Evolutionary conservation across 2,888 invertebrate species (phyloP).

Genomic region (Tenthredo mesomela): DNA sequence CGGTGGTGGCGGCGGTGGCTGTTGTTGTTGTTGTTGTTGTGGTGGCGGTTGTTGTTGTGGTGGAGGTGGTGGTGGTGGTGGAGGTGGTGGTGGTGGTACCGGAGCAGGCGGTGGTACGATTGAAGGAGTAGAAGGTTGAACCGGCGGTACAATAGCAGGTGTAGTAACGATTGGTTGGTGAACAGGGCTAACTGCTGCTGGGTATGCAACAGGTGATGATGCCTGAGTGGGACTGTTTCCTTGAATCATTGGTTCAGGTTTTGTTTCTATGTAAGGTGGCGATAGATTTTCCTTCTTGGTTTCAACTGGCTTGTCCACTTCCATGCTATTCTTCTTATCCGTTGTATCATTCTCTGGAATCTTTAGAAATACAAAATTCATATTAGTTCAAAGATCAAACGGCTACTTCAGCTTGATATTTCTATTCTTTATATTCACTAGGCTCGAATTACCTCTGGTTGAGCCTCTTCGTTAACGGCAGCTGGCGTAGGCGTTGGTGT

Average conservation of each 20-base stretch:
- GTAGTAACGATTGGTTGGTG: conserved; percentile 58
- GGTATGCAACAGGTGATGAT: conserved; percentile 67
- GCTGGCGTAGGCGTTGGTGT: conserved; percentile 76
- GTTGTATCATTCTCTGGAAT: conserved; percentile 69
- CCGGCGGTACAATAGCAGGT: not conserved
- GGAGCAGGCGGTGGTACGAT: not conserved
- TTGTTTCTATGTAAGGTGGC: conserved; percentile 71
- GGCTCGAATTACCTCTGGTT: conserved; percentile 68
- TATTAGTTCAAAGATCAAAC: conserved; percentile 3
- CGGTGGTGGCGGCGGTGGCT: conserved; percentile 56
- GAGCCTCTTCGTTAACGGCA: conserved; percentile 71
- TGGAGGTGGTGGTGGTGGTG: conserved; percentile 70
- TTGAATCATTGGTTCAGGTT: conserved; percentile 66
- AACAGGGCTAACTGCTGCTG: conserved; percentile 69
- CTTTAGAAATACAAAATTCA: conserved; percentile 57
- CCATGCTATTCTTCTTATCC: conserved; percentile 69
- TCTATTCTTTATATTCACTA: not conserved
- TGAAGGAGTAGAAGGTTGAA: conserved; percentile 34
- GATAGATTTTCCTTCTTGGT: conserved; percentile 72
- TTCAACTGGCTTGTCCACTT: conserved; percentile 67
- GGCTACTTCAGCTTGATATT: conserved; percentile 7
- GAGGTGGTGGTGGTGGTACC: not conserved
- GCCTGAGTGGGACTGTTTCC: conserved; percentile 60
- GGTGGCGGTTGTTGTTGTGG: conserved; percentile 57
- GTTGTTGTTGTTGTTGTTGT: conserved; percentile 60